phyloP scores from a whole-genome alignment of 1,140 invertebrate genomes.

The Hesperophylax magnus region DNA sequence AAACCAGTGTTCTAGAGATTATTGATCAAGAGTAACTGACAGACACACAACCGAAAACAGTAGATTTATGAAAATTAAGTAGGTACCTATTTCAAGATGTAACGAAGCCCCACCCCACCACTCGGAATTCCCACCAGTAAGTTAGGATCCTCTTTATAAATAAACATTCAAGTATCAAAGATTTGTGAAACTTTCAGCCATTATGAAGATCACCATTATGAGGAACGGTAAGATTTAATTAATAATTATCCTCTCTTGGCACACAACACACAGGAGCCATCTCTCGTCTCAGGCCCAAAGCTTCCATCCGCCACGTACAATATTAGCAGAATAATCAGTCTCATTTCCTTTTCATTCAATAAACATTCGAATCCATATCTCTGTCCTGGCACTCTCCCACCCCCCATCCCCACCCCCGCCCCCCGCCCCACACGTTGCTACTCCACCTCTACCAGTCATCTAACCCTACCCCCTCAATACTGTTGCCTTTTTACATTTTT shows the following conservation, averaged over 20 bases:
- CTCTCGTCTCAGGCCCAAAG: not conserved
- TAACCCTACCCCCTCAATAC: not conserved
- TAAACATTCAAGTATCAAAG: conserved; percentile 8
- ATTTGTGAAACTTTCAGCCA: not conserved
- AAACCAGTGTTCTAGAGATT: too few species aligned
- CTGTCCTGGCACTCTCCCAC: conserved; percentile 27
- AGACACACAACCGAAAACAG: too few species aligned
- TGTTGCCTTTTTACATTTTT: not conserved
- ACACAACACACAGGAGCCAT: conserved; percentile 4
- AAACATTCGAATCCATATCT: conserved; percentile 54
- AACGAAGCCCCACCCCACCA: too few species aligned
- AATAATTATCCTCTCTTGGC: conserved; percentile 24
- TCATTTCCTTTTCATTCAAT: conserved; percentile 52
- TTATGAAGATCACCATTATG: not conserved
- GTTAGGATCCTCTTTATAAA: not conserved
- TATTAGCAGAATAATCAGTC: conserved; percentile 40
- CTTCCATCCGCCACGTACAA: conserved; percentile 31
- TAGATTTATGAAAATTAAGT: too few species aligned
- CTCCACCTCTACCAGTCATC: too few species aligned
- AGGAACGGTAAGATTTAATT: conserved; percentile 31
- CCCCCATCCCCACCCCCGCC: not conserved
- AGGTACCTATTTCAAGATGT: too few species aligned
- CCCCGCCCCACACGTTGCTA: too few species aligned
- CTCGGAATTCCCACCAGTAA: too few species aligned
- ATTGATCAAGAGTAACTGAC: too few species aligned